Conservation (phyloP, 2,797 vertebrate genomes). For the Hephaestus fuliginosus region DNA sequence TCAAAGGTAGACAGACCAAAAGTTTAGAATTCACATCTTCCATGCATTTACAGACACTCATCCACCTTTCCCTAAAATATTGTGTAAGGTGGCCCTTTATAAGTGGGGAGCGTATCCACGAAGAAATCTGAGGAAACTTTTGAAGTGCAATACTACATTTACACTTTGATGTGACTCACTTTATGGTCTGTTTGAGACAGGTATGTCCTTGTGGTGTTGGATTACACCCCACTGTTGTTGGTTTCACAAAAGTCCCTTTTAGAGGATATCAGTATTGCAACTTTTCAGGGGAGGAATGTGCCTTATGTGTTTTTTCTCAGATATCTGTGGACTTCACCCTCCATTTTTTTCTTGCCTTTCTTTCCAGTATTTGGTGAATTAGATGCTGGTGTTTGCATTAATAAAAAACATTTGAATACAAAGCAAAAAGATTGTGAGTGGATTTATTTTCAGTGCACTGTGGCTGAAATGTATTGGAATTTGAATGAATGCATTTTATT, state of each 20-base stretch:
- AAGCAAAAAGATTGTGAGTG: neutral
- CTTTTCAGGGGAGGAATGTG: slow-evolving; percentile 53
- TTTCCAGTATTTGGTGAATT: slow-evolving; percentile 58
- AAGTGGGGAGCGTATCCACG: slow-evolving; percentile 11
- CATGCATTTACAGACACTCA: neutral
- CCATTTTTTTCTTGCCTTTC: slow-evolving; percentile 63
- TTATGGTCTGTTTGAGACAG: slow-evolving; percentile 7
- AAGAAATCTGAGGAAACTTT: slow-evolving; percentile 47
- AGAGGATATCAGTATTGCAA: slow-evolving; percentile 15
- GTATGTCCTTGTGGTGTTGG: neutral
- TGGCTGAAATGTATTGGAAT: neutral
- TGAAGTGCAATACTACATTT: slow-evolving; percentile 61
- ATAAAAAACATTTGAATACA: slow-evolving; percentile 69
- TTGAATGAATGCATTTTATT: neutral
- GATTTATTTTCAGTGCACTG: neutral
- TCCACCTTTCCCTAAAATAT: slow-evolving; percentile 7
- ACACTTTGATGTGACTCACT: slow-evolving; percentile 8
- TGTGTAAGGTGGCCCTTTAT: neutral
- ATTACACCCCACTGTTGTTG: slow-evolving; percentile 18
- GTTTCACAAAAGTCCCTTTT: slow-evolving; percentile 10
- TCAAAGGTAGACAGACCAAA: slow-evolving; percentile 9
- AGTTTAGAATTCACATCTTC: neutral
- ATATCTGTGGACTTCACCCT: slow-evolving; percentile 40
- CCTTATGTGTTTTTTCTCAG: slow-evolving; percentile 66
- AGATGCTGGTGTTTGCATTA: slow-evolving; percentile 71